Evolutionary conservation across 1,140 invertebrate species (phyloP).

Genomic region (Potamilus streckersoni): DNA sequence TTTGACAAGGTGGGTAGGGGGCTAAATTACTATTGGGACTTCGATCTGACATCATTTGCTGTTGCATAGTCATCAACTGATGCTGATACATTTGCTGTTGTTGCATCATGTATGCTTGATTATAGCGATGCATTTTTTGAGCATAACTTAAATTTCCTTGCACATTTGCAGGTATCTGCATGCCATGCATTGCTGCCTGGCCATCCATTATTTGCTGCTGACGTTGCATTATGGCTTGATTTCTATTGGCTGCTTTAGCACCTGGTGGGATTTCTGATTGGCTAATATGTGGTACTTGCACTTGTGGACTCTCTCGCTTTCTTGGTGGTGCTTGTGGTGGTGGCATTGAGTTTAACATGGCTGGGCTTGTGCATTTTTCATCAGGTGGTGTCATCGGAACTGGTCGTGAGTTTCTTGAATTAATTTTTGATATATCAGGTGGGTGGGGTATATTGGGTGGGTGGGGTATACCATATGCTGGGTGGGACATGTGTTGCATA

Average conservation of each 20-base stretch:
- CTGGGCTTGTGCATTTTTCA: slow-evolving; percentile 6
- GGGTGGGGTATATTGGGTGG: slow-evolving; percentile 16
- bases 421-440: slow-evolving; percentile 47
- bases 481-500: slow-evolving; percentile 20
- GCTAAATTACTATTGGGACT: slow-evolving; percentile 29
- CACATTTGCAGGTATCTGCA: slow-evolving; percentile 64
- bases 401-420: slow-evolving; percentile 43
- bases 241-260: slow-evolving; percentile 55
- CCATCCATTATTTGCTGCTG: slow-evolving; percentile 31
- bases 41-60: slow-evolving; percentile 25
- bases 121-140: slow-evolving; percentile 12
- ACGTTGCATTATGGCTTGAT: slow-evolving; percentile 41
- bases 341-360: slow-evolving; percentile 21
- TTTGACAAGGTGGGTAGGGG: slow-evolving; percentile 27
- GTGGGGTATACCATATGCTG: slow-evolving; percentile 3
- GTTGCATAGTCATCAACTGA: slow-evolving; percentile 27
- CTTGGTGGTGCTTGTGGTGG: slow-evolving; percentile 26
- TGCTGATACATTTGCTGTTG: slow-evolving; percentile 49
- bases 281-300: slow-evolving; percentile 66
- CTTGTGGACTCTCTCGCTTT: slow-evolving; percentile 60
- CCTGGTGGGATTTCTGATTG: slow-evolving; percentile 64
- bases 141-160: slow-evolving; percentile 10
- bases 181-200: slow-evolving; percentile 68
- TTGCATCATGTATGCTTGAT: slow-evolving; percentile 16
- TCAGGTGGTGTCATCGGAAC: slow-evolving; percentile 26